Evolutionary conservation across 2,888 invertebrate species (phyloP), one percentile per base, ranked within the genome.

Genomic region (Pilophorus perplexus): DNA sequence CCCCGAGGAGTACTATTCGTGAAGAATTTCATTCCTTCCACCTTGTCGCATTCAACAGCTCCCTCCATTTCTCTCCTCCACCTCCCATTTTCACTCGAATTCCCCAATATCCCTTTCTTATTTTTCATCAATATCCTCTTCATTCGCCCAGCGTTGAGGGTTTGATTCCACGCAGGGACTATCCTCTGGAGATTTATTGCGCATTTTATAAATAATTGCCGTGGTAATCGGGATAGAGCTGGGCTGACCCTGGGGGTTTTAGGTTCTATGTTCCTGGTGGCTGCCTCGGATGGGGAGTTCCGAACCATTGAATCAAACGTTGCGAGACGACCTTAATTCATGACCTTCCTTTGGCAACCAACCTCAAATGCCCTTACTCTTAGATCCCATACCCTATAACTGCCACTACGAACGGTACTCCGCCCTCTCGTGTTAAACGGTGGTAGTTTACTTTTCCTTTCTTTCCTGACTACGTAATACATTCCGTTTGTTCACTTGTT

Each of bases 241-340:
- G 10, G 59, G 5, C 22, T 22, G 38, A 18, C 23, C 55, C n/a
- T 4, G 4, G 38, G 38, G 55, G 55, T 33, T 38, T 55, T 55
- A 55, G 55, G 38, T 55, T 55, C 22, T 22, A 20, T 33, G 55
- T 42, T 42, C 42, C 5, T 10, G 42, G 42, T 42, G 42, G 42
- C 16, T n/a, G 37, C 20, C 22, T 18, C 38, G 10, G 55, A 38
- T 55, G 42, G 42, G 42, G 25, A 33, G 59, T 59, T 59, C 59
- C 44, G 44, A 59, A 59, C 59, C 59, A 59, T 59, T 59, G 59
- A 59, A 59, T 59, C 59, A 59, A 59, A 59, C 59, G 59, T 40
- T 42, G 59, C 59, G 59, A 59, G 59, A 59, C 59, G 59, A 59
- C 59, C 59, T 44, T 44, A 59, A 59, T 59, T 59, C 59, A 59